A percentile compares a stretch with the other conserved stretches of the same genome.
phyloP scores from a whole-genome alignment of 1,140 invertebrate genomes.

The Camponotus pennsylvanicus region DNA sequence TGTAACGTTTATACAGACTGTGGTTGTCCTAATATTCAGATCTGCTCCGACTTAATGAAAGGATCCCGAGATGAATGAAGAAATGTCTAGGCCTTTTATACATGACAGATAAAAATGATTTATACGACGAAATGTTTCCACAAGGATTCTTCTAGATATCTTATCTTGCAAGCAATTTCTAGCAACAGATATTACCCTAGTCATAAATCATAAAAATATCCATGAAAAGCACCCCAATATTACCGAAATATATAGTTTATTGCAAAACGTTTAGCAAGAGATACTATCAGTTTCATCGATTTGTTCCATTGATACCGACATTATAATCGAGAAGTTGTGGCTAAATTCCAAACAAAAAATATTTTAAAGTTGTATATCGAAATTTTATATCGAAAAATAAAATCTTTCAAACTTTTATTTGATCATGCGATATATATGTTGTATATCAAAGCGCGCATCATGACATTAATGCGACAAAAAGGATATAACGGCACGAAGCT shows the following conservation, averaged over 20 bases:
- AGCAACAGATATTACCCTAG: neutral
- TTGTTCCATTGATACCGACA: neutral
- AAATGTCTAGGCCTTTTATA: neutral
- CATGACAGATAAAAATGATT: slow-evolving; percentile 29
- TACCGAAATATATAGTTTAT: neutral
- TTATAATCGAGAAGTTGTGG: neutral
- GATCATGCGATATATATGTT: neutral
- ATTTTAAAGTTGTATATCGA: neutral
- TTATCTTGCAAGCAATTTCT: neutral
- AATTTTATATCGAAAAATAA: neutral
- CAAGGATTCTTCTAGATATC: neutral
- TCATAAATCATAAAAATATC: neutral
- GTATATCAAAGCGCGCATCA: neutral
- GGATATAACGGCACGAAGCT: neutral
- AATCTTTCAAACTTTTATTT: neutral
- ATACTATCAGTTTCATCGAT: too few species aligned
- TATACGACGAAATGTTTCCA: neutral
- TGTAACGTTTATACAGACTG: neutral
- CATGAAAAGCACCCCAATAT: neutral
- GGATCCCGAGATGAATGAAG: slow-evolving; percentile 7
- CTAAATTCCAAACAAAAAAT: neutral
- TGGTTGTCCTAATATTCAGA: neutral
- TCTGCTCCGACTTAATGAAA: slow-evolving; percentile 17
- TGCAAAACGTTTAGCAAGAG: neutral
- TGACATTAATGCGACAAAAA: slow-evolving; percentile 18